phyloP scores from a whole-genome alignment of 2,797 vertebrate genomes.

The Anabas testudineus region DNA sequence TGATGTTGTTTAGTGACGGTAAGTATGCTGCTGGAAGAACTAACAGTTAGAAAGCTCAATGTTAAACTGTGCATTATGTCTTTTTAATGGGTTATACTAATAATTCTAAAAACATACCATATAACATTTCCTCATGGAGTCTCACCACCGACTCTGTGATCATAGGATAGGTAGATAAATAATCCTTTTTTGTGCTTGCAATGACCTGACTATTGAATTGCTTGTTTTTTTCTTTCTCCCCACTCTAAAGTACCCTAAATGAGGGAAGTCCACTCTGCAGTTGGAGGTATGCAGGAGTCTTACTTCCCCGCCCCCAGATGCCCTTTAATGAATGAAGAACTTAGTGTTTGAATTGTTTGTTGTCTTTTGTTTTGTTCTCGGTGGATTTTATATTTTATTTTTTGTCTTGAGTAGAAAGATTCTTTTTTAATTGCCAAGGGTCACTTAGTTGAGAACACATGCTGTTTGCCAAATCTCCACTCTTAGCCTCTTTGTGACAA shows the following conservation, averaged over 20 bases:
- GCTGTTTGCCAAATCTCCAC: constrained; percentile 20
- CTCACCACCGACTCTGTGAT: constrained; percentile 8
- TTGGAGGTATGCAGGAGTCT: constrained; percentile 85
- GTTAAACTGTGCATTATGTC: constrained; percentile 13
- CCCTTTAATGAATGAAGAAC: constrained; percentile 66
- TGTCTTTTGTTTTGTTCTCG: constrained; percentile 61
- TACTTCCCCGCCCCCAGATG: constrained; percentile 56
- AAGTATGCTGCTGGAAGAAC: constrained; percentile 44
- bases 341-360: constrained; percentile 55
- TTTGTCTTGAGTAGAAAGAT: constrained; percentile 28
- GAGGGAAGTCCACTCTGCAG: constrained; percentile 82
- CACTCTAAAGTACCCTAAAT: constrained; percentile 87
- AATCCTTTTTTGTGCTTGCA: constrained; percentile 41
- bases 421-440: constrained; percentile 20
- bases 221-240: constrained; percentile 80
- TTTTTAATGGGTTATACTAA: constrained; percentile 4
- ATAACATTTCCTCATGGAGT: constrained; percentile 20
- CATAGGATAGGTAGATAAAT: constrained; percentile 27
- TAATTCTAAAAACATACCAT: constrained; percentile 11
- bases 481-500: constrained; percentile 16
- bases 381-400: constrained; percentile 46
- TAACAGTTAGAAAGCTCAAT: background rate
- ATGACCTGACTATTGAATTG: constrained; percentile 75
- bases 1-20: constrained; percentile 20
- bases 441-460: constrained; percentile 24